Evolutionary conservation across 2,888 invertebrate species (phyloP).

Genomic region (Amaurobius ferox): DNA sequence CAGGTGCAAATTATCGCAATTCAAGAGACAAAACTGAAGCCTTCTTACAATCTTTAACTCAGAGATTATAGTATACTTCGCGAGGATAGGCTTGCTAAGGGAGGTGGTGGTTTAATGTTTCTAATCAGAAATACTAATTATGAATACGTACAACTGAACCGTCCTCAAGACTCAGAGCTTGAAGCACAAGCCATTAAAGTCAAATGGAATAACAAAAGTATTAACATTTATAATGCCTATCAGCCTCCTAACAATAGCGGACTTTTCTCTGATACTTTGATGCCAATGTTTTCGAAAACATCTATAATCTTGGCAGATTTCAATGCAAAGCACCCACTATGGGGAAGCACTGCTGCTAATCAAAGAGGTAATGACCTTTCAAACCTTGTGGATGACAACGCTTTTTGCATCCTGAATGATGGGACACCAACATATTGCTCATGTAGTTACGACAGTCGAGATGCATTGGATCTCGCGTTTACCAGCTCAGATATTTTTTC

Average conservation of each 20-base stretch:
- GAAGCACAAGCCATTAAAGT: neutral
- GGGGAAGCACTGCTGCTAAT: neutral
- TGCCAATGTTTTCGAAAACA: neutral
- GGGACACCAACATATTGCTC: slow-evolving; percentile 2
- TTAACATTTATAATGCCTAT: neutral
- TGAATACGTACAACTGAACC: neutral
- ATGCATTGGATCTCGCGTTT: neutral
- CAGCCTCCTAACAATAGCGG: neutral
- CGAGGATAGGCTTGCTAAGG: neutral
- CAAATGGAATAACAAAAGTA: slow-evolving; percentile 3
- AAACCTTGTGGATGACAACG: neutral
- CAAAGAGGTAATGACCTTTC: neutral
- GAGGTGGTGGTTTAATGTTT: neutral
- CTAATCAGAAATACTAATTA: neutral
- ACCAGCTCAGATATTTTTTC: neutral
- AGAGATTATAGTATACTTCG: neutral
- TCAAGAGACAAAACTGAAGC: neutral
- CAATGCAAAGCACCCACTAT: neutral
- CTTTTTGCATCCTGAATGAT: neutral
- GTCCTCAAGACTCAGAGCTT: slow-evolving; percentile 1
- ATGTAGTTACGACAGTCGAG: neutral
- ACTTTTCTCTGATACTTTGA: neutral
- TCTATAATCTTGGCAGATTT: neutral
- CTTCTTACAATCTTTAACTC: neutral
- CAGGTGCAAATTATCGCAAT: neutral